Evolutionary conservation across 2,113 vertebrate genomes (phyloP), one percentile per base, ranked within the genome.

Genomic region (Centropus bengalensis): DNA sequence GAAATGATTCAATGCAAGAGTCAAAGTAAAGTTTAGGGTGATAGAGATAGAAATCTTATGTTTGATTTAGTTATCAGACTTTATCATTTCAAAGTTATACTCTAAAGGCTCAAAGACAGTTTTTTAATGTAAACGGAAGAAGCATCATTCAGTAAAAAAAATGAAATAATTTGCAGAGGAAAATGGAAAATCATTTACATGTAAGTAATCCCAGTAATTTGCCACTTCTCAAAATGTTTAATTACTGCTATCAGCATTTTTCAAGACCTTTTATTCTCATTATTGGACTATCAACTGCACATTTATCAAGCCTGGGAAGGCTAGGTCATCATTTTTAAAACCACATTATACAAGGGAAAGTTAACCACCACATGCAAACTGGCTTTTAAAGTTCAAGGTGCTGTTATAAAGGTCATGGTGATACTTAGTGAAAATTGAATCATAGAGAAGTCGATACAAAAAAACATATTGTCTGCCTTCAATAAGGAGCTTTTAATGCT

Each of bases 401-500:
- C 89, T 95, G 82, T 93, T 96, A 91, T 63, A 94, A 96, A 97
- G 88, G 83, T 97, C 97, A 93, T 86, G 93, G 82, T 89, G 76
- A 96, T 97, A 81, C 91, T 98, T 89, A 94, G 96, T 94, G 92
- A 91, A 97, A 98, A 98, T 97, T 97, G 97, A 98, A 97, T 98
- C 94, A 95, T 83, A 80, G 38, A 93, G 79, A 96, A 97, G 96
- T 98, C 97, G 14, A 98, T 97, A 97, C 91, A 97, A 96, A 97
- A 97, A 96, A 95, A 88, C 73, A 93, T 94, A 97, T 95, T 96
- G 95, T 93, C 92, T 97, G 94, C 93, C 96, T 95, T 98, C 94
- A 32, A 94, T 97, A 95, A 97, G 74, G 75, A 96, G 67, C 81
- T 97, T 96, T 97, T 97, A 95, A 86, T 91, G 70, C 78, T 40